A percentile compares a stretch with the other conserved stretches of the same genome.
Evolutionary conservation across 2,797 vertebrate species (phyloP).

Genomic region (Jordanella pulchra): DNA sequence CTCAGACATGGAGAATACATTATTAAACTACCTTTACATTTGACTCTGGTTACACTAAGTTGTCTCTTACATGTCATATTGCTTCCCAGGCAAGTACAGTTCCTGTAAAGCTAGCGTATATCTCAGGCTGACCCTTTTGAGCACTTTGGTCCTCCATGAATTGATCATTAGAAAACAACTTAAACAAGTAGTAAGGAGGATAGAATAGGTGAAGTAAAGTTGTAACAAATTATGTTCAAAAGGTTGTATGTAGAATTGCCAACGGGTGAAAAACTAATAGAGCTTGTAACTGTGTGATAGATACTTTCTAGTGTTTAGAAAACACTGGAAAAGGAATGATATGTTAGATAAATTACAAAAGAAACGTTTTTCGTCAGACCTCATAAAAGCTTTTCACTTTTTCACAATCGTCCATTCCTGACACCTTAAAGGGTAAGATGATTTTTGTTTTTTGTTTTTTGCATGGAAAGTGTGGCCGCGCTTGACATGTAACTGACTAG

Average conservation of each 20-base stretch:
- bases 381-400: not conserved
- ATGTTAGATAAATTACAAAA: not conserved
- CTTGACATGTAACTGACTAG: constrained; percentile 14
- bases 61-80: not conserved
- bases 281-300: not conserved
- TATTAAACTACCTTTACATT: not conserved
- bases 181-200: not conserved
- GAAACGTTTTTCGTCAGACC: too few relatives aligned
- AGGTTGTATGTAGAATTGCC: not conserved
- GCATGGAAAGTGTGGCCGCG: constrained; percentile 44
- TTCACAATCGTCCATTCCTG: not conserved
- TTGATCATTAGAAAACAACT: not conserved
- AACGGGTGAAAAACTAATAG: not conserved
- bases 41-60: not conserved
- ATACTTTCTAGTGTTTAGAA: not conserved
- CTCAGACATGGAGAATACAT: not conserved
- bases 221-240: too few relatives aligned
- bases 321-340: not conserved
- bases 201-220: not conserved
- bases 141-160: too few relatives aligned
- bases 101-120: not conserved
- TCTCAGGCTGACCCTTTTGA: too few relatives aligned
- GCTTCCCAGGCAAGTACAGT: not conserved
- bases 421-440: constrained; percentile 9
- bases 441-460: too few relatives aligned